A percentile compares a stretch with the other conserved stretches of the same genome.
Conservation (phyloP, 2,797 vertebrate species). For the Peromyscus melanophrys region DNA sequence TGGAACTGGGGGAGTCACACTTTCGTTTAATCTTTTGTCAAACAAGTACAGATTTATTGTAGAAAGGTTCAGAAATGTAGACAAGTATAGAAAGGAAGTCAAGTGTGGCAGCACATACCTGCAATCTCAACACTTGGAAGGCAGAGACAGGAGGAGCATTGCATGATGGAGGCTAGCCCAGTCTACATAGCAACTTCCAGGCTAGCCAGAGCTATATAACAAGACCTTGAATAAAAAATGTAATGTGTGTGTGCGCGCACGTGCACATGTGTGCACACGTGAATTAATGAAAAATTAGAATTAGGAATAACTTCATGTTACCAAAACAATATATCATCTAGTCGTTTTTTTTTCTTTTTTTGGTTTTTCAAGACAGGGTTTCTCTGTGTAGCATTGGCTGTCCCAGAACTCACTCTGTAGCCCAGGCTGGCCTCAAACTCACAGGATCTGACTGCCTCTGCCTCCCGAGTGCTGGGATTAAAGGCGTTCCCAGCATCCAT, state of each 20-base stretch:
- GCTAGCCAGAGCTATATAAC: background rate
- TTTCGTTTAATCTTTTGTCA: constrained; percentile 12
- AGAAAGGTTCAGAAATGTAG: constrained; percentile 47
- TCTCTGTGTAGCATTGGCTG: background rate
- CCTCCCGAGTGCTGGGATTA: background rate
- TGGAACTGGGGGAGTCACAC: background rate
- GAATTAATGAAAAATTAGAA: background rate
- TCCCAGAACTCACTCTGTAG: background rate
- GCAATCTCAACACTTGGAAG: background rate
- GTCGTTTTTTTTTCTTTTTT: background rate
- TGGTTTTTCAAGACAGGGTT: background rate
- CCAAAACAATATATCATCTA: background rate
- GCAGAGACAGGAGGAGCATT: background rate
- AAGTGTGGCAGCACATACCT: background rate
- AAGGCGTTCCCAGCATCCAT: background rate
- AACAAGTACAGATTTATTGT: background rate
- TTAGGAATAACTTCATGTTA: background rate
- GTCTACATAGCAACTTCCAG: background rate
- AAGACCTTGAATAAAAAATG: background rate
- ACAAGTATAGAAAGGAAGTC: background rate
- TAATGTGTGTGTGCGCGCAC: too few species aligned
- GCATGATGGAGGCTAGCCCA: background rate
- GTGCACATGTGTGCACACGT: background rate
- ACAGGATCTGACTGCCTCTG: background rate
- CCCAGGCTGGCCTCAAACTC: background rate